These are phyloP conservation scores for Pseudomyrmex pallidus DNA, from an alignment of 1,140 invertebrate genomes.

Conservation along the genomic window DNA sequence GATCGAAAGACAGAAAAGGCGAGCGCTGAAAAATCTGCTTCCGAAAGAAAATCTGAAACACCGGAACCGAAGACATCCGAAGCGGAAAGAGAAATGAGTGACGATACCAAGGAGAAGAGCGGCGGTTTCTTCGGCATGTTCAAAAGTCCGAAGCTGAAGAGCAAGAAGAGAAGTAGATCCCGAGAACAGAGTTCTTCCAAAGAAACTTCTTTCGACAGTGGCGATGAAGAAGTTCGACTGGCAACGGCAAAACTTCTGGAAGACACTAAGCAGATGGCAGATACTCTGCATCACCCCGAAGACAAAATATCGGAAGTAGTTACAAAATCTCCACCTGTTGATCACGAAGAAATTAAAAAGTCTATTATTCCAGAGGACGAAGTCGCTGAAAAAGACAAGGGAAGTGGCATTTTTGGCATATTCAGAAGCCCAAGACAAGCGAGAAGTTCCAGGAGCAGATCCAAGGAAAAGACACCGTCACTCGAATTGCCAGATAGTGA, in stretches of 20 bases:
- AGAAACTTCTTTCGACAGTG: conserved; percentile 80
- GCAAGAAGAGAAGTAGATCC: conserved; percentile 76
- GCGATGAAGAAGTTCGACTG: conserved; percentile 78
- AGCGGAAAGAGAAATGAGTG: conserved; percentile 2
- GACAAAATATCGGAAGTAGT: conserved; percentile 21
- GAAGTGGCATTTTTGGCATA: conserved; percentile 75
- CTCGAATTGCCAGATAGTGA: conserved; percentile 71
- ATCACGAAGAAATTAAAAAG: conserved; percentile 55
- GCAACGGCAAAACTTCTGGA: conserved; percentile 74
- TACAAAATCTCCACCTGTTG: conserved; percentile 5
- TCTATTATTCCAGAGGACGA: conserved; percentile 37
- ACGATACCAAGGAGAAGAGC: conserved; percentile 73
- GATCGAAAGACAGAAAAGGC: conserved; percentile 36
- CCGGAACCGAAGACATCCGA: conserved; percentile 16
- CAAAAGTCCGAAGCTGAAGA: conserved; percentile 79
- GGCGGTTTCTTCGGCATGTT: conserved; percentile 80
- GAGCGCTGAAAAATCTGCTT: not conserved
- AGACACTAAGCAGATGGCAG: conserved; percentile 69
- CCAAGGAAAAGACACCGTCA: conserved; percentile 72
- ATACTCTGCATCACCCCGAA: conserved; percentile 43
- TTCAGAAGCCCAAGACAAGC: conserved; percentile 80
- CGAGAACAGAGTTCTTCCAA: conserved; percentile 75
- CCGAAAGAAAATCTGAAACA: not conserved
- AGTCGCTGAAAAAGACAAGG: conserved; percentile 70
- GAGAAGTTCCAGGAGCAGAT: conserved; percentile 74